Evolutionary conservation across 2,888 invertebrate genomes (phyloP).

Genomic region (Apotomis turbidana): DNA sequence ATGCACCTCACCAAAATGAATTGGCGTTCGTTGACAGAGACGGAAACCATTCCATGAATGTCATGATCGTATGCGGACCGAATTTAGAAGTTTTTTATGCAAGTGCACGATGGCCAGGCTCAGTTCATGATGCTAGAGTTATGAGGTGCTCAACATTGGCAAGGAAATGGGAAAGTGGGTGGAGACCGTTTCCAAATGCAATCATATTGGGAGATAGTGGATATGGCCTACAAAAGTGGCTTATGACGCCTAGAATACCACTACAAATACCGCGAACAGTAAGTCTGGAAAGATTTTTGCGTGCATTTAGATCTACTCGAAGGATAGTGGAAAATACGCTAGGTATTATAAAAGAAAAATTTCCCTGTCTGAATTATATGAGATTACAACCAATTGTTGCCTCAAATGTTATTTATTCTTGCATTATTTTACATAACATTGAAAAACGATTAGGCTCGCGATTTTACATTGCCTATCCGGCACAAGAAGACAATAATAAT

Average conservation of each 20-base stretch:
- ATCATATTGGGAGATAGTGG: constrained; percentile 38
- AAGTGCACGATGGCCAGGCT: constrained; percentile 8
- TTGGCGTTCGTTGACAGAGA: too few species aligned
- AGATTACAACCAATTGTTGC: constrained; percentile 30
- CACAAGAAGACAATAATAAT: constrained; percentile 13
- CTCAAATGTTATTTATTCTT: constrained; percentile 24
- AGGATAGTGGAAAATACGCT: constrained; percentile 32
- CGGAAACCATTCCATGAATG: too few species aligned
- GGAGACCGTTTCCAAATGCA: constrained; percentile 40
- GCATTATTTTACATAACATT: constrained; percentile 29
- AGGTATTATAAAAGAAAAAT: constrained; percentile 32
- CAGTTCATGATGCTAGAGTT: constrained; percentile 6
- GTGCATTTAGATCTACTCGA: constrained; percentile 37
- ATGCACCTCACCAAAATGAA: too few species aligned
- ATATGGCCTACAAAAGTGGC: constrained; percentile 31
- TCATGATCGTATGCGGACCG: neutral
- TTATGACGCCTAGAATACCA: constrained; percentile 36
- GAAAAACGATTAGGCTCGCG: constrained; percentile 27
- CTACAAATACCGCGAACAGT: constrained; percentile 31
- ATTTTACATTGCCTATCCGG: constrained; percentile 21
- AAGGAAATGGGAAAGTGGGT: constrained; percentile 24
- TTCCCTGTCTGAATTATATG: constrained; percentile 30
- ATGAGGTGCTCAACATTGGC: neutral
- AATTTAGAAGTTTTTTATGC: constrained; percentile 9
- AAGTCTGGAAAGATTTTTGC: constrained; percentile 13